These are phyloP conservation scores for Cinara cedri DNA, from an alignment of 2,888 invertebrate species.

Conservation along the genomic window DNA sequence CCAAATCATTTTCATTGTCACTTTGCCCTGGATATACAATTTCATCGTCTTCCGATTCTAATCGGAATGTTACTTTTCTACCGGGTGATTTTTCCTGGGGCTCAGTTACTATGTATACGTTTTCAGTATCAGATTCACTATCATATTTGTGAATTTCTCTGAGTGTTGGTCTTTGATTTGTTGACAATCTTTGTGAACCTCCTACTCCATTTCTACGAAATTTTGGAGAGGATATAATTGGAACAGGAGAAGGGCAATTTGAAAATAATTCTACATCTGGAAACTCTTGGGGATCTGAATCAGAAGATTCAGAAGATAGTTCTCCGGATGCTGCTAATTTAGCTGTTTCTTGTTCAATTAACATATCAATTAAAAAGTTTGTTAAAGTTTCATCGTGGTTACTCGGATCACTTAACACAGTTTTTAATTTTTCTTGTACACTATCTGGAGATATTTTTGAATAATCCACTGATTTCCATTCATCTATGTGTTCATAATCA, in stretches of 20 bases:
- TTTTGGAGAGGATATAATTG: constrained; percentile 62
- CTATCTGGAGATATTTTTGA: constrained; percentile 50
- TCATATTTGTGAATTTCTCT: constrained; percentile 62
- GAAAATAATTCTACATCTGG: constrained; percentile 4
- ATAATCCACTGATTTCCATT: constrained; percentile 48
- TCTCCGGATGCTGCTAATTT: constrained; percentile 58
- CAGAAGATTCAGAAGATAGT: constrained; percentile 56
- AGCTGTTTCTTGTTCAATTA: constrained; percentile 59
- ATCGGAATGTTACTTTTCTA: constrained; percentile 64
- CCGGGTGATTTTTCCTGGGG: constrained; percentile 59
- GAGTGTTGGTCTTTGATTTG: constrained; percentile 62
- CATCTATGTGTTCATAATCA: constrained; percentile 52
- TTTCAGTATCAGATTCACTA: constrained; percentile 62
- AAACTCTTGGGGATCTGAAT: constrained; percentile 61
- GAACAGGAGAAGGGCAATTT: constrained; percentile 21
- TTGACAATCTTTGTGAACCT: constrained; percentile 62
- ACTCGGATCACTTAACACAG: constrained; percentile 47
- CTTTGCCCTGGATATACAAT: constrained; percentile 57
- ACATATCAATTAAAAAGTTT: constrained; percentile 59
- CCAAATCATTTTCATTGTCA: constrained; percentile 50
- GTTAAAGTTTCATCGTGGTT: constrained; percentile 58
- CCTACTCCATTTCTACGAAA: constrained; percentile 62
- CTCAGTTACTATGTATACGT: constrained; percentile 60
- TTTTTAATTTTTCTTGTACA: constrained; percentile 55
- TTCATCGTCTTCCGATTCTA: constrained; percentile 64